Percentiles rank a stretch among this genome's conserved stretches.
These are phyloP conservation scores for Pyrrhia umbra DNA, from an alignment of 2,888 invertebrate genomes.

Conservation along the genomic window DNA sequence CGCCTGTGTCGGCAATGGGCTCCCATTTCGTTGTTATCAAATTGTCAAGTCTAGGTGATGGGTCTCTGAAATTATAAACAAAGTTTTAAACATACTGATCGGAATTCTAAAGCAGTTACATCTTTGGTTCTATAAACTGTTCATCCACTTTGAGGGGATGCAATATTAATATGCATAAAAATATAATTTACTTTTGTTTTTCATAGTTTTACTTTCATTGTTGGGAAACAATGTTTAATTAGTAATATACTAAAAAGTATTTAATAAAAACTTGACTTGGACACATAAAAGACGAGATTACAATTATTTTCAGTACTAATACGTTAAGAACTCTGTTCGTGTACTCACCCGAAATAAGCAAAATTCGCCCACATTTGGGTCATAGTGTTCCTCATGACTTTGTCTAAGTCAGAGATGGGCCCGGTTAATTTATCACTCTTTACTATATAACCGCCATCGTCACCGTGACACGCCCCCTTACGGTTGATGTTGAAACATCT, in stretches of 20 bases:
- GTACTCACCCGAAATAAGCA: constrained; percentile 88
- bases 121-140: too few species aligned
- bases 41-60: constrained; percentile 75
- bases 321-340: too few species aligned
- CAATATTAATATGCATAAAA: not conserved
- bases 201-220: not conserved
- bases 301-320: too few species aligned
- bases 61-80: constrained; percentile 75
- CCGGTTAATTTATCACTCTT: constrained; percentile 72
- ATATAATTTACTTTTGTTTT: constrained; percentile 1
- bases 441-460: constrained; percentile 91
- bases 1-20: constrained; percentile 69
- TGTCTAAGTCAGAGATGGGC: constrained; percentile 72
- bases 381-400: constrained; percentile 81
- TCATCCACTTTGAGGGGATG: not conserved
- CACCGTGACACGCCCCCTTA: constrained; percentile 90
- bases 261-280: too few species aligned
- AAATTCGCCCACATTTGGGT: constrained; percentile 92
- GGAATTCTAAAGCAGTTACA: too few species aligned
- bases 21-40: constrained; percentile 78
- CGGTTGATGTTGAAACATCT: constrained; percentile 79
- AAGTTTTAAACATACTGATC: not conserved
- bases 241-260: too few species aligned
- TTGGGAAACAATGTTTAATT: not conserved
- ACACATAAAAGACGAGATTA: too few species aligned